A percentile compares a stretch with the other conserved stretches of the same genome.
These are phyloP conservation scores for Pachypeltis micranthus DNA, from an alignment of 1,140 invertebrate genomes.

Conservation along the genomic window DNA sequence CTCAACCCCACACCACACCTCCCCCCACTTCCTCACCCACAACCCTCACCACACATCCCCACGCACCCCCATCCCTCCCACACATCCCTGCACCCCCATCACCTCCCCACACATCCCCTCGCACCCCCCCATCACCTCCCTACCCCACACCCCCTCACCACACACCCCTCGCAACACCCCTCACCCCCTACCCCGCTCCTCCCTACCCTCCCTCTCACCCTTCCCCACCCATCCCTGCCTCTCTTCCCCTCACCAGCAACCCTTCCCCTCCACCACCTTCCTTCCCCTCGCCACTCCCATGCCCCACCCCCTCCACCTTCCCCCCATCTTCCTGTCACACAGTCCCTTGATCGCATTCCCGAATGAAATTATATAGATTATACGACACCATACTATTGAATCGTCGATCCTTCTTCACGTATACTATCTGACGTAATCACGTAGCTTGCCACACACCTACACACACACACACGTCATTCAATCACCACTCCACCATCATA, in stretches of 20 bases:
- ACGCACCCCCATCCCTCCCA: neutral
- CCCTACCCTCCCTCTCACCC: neutral
- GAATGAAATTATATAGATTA: no score
- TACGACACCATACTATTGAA: no score
- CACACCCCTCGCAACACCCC: neutral
- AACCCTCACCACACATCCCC: neutral
- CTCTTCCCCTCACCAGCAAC: no score
- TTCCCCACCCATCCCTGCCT: no score
- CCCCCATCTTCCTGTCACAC: neutral
- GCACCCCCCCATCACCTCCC: neutral
- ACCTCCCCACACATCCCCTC: neutral
- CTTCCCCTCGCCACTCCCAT: no score
- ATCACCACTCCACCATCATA: no score
- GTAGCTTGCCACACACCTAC: neutral
- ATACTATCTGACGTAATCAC: neutral
- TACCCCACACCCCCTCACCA: neutral
- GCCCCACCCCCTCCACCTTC: no score
- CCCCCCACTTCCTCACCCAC: neutral
- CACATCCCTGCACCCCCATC: neutral
- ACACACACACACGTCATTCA: no score
- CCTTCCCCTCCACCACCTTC: no score
- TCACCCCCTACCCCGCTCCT: neutral
- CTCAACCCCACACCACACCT: neutral
- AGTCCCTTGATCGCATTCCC: neutral
- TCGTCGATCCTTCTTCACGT: no score